Base-by-base conservation (phyloP, 2,888 invertebrate genomes). In the Yponomeuta plumbellus region DNA sequence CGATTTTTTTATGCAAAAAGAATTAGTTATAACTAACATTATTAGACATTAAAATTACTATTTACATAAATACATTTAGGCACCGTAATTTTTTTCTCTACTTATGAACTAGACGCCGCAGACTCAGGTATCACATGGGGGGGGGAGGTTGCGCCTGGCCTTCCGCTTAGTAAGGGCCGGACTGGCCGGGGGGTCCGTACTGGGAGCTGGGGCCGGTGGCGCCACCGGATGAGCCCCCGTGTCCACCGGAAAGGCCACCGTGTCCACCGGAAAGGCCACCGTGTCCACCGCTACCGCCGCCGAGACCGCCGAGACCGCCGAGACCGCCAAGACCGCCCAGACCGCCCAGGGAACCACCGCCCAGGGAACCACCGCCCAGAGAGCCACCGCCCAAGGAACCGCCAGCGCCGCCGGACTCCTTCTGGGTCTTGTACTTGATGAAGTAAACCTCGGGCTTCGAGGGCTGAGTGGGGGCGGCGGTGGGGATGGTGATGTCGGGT, bases 361-460 rank as follows among this genome's bases (percentile, higher is more conserved):
- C 39, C 67, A 66, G 65, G 3, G 26, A 34, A 68, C 72, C 67
- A 69, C 74, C 67, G 67, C 69, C 78, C 22, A 75, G 71, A 11
- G 73, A 72, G 40, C 80, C 76, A 57, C 78, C 77, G 21, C 76
- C 75, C 34, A 80, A 75, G 58, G n/a, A n/a, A n/a, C 78, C 78
- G 65, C 81, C 79, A 62, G 71, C 73, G 68, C 81, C 80, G 70
- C 86, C 86, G 71, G 86, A 80, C 67, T 91, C 89, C 80, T 92
- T 92, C 92, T 95, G 94, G 76, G 95, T 94, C 93, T 95, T 95
- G 93, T 96, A 96, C 75, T 94, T 94, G 93, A 96, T 96, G 93
- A 96, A 96, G 93, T 96, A 96, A 73, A 95, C 96, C 85, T 96
- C 95, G 74, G 96, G 95, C 85, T 96, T 96, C 84, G 94, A 94